A percentile compares a stretch with the other conserved stretches of the same genome.
These are phyloP conservation scores for Chondrosia reniformis DNA, from an alignment of 37 sponge, comb jelly and placozoan species.

Conservation along the genomic window DNA sequence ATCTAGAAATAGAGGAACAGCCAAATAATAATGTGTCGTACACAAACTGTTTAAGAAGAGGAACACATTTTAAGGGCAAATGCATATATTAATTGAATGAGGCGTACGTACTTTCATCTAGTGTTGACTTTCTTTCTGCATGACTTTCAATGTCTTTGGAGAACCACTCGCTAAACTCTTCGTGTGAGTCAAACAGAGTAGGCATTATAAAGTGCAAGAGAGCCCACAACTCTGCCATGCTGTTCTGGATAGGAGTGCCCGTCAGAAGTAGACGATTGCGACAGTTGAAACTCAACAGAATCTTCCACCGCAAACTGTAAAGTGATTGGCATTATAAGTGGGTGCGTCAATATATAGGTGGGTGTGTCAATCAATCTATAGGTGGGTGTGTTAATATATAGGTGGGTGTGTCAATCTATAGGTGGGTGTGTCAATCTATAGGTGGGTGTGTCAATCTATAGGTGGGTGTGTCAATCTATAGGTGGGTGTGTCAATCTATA, in stretches of 20 bases:
- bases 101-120: constrained; percentile 66
- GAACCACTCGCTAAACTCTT: constrained; percentile 97
- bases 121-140: constrained; percentile 76
- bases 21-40: too few relatives aligned
- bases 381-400: background rate
- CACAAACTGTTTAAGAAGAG: too few relatives aligned
- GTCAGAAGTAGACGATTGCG: constrained; percentile 89
- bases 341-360: background rate
- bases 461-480: background rate
- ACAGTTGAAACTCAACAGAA: constrained; percentile 90
- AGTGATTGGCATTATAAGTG: background rate
- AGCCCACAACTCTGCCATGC: constrained; percentile 98
- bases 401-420: too few relatives aligned
- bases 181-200: constrained; percentile 92
- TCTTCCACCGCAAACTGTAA: constrained; percentile 78
- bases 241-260: constrained; percentile 96
- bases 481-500: background rate
- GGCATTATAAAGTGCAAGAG: constrained; percentile 97
- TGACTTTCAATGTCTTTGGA: constrained; percentile 92
- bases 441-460: background rate
- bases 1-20: too few relatives aligned
- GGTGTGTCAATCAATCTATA: too few relatives aligned
- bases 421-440: background rate
- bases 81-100: too few relatives aligned
- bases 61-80: too few relatives aligned